phyloP scores from a whole-genome alignment of 1,140 invertebrate species.

The Apis cerana region DNA sequence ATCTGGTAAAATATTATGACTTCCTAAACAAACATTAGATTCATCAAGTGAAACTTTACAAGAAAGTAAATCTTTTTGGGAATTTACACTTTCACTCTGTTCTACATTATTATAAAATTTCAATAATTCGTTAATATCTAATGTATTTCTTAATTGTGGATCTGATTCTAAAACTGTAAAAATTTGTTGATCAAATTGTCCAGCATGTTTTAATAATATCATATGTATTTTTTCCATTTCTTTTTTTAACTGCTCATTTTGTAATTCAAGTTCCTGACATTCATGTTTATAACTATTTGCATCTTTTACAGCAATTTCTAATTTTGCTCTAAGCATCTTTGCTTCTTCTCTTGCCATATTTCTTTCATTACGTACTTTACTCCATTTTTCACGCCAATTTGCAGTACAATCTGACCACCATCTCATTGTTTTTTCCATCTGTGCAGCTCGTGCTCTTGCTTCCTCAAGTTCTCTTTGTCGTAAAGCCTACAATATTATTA shows the following conservation, averaged over 20 bases:
- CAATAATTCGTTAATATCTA: slow-evolving; percentile 75
- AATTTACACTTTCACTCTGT: slow-evolving; percentile 46
- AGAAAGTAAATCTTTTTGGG: slow-evolving; percentile 58
- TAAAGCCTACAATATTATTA: slow-evolving; percentile 80
- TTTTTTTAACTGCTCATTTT: slow-evolving; percentile 91
- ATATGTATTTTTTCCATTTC: slow-evolving; percentile 89
- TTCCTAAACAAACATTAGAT: slow-evolving; percentile 38
- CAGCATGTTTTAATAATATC: slow-evolving; percentile 86
- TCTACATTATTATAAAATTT: slow-evolving; percentile 76
- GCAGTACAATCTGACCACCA: slow-evolving; percentile 98
- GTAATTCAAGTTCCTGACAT: slow-evolving; percentile 89
- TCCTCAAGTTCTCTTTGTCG: slow-evolving; percentile 93
- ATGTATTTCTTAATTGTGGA: slow-evolving; percentile 73
- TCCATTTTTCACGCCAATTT: slow-evolving; percentile 98
- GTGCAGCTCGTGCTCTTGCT: slow-evolving; percentile 92
- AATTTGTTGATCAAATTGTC: slow-evolving; percentile 83
- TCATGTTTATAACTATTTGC: slow-evolving; percentile 88
- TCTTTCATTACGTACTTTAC: slow-evolving; percentile 92
- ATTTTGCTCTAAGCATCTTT: slow-evolving; percentile 89
- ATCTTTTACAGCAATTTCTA: slow-evolving; percentile 91
- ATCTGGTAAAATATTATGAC: slow-evolving; percentile 67
- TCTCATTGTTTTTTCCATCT: slow-evolving; percentile 99
- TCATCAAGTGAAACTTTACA: slow-evolving; percentile 64
- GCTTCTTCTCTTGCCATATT: slow-evolving; percentile 94
- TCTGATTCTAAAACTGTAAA: slow-evolving; percentile 76